Conservation (phyloP, 2,113 vertebrate species). For the Pterophyllum scalare region DNA sequence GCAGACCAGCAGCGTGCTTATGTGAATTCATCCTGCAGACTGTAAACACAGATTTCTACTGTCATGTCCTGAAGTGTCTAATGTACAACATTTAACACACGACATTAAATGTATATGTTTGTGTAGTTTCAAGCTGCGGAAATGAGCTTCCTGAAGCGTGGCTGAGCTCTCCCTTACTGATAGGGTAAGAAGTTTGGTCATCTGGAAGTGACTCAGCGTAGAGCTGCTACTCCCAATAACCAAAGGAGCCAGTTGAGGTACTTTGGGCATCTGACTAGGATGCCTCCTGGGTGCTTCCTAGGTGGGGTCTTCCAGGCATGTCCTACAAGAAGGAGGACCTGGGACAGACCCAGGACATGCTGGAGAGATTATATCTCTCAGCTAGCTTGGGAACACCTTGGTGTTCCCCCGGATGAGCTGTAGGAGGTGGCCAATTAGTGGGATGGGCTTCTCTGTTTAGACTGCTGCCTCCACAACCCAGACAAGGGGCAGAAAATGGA, state of each 20-base stretch:
- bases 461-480: not conserved
- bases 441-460: not conserved
- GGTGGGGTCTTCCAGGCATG: not conserved
- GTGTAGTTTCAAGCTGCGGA: not conserved
- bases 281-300: not conserved
- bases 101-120: not conserved
- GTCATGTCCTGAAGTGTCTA: not conserved
- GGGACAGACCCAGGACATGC: not conserved
- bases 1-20: too few relatives aligned
- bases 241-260: not conserved
- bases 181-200: not conserved
- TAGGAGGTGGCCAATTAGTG: not conserved
- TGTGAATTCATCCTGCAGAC: too few relatives aligned
- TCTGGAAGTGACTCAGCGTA: not conserved
- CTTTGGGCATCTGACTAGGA: not conserved
- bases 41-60: too few relatives aligned
- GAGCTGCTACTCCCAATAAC: not conserved
- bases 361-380: not conserved
- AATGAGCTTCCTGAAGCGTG: not conserved
- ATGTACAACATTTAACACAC: not conserved
- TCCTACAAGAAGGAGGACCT: not conserved
- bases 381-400: not conserved
- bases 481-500: not conserved
- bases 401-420: not conserved
- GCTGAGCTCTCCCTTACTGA: not conserved